Evolutionary conservation across 2,113 vertebrate species (phyloP).

Genomic region (Trichomycterus rosablanca): DNA sequence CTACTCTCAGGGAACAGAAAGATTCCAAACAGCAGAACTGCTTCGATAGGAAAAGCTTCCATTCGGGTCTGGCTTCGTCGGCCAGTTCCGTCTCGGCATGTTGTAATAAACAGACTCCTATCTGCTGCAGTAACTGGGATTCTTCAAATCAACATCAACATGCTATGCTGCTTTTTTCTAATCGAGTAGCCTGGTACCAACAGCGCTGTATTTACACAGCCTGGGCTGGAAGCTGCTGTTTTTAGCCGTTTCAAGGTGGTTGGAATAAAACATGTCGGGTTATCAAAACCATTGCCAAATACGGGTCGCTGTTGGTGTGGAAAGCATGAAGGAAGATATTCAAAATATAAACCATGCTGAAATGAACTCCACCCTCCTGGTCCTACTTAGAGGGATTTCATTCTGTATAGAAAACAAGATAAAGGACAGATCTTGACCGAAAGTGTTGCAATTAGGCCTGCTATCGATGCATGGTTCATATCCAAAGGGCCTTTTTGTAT

Average conservation of each 20-base stretch:
- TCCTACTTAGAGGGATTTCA: background rate
- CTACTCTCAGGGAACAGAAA: constrained; percentile 39
- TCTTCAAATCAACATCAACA: constrained; percentile 48
- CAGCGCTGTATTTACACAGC: constrained; percentile 61
- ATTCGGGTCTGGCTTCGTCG: constrained; percentile 27
- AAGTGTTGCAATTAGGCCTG: background rate
- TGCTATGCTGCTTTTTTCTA: constrained; percentile 39
- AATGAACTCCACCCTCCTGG: background rate
- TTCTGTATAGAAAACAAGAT: background rate
- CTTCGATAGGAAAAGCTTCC: constrained; percentile 45
- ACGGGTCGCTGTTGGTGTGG: constrained; percentile 5
- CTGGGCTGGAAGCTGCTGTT: constrained; percentile 13
- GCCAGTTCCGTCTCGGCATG: constrained; percentile 28
- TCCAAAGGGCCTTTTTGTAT: background rate
- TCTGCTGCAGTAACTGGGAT: constrained; percentile 47
- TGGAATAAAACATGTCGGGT: constrained; percentile 26
- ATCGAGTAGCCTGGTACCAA: constrained; percentile 65
- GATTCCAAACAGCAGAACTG: constrained; percentile 48
- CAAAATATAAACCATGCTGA: constrained; percentile 11
- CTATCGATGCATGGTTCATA: background rate
- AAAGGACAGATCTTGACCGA: background rate
- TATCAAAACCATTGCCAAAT: constrained; percentile 22
- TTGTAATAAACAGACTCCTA: constrained; percentile 50
- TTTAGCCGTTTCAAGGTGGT: constrained; percentile 25
- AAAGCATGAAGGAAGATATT: constrained; percentile 18